Conservation (phyloP, 2,113 vertebrate species). For the Prochilodus magdalenae region DNA sequence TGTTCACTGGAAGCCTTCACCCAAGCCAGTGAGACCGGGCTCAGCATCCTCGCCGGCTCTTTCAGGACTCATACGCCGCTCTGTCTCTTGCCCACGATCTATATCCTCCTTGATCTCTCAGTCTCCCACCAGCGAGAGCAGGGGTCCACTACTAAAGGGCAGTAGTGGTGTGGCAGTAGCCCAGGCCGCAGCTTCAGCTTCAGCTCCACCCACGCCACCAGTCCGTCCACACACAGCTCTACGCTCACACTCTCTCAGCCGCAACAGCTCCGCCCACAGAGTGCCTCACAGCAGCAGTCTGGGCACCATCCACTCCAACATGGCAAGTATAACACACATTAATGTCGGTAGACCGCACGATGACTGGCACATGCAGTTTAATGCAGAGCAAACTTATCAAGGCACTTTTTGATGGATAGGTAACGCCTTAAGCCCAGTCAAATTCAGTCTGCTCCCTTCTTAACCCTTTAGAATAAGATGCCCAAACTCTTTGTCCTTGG, state of each 20-base stretch:
- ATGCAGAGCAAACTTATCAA: neutral
- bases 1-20: constrained; percentile 77
- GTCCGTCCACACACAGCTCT: constrained; percentile 77
- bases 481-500: neutral
- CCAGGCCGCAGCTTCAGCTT: constrained; percentile 36
- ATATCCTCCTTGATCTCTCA: constrained; percentile 84
- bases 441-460: neutral
- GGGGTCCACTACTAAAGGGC: constrained; percentile 73
- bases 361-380: neutral
- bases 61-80: constrained; percentile 87
- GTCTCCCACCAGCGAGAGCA: constrained; percentile 79
- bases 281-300: constrained; percentile 80
- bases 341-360: neutral
- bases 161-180: constrained; percentile 63
- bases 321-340: constrained; percentile 81
- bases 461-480: too few species aligned
- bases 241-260: constrained; percentile 92
- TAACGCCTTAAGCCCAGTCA: neutral
- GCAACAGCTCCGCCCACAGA: constrained; percentile 80
- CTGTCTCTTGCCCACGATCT: constrained; percentile 95
- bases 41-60: constrained; percentile 74
- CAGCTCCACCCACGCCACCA: constrained; percentile 59
- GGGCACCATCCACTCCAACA: constrained; percentile 78
- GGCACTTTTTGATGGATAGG: neutral
- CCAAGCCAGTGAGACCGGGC: constrained; percentile 73